Conservation (phyloP, 1,140 invertebrate genomes). For the Temnothorax nylanderi region DNA sequence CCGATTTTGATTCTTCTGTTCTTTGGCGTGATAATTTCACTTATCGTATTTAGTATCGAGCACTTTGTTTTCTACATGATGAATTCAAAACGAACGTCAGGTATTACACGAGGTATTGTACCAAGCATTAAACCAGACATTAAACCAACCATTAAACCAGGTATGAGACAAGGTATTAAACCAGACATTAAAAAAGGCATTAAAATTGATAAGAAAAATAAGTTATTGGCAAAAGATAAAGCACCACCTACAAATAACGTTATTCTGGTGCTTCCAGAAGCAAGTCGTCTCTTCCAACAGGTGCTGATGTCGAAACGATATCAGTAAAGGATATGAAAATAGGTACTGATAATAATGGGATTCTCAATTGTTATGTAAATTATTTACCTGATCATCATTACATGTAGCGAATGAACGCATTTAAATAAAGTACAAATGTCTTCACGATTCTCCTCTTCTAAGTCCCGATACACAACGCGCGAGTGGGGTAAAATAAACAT, state of each 20-base stretch:
- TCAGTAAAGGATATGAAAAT: neutral
- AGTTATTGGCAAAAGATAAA: constrained; percentile 4
- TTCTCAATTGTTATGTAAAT: constrained; percentile 12
- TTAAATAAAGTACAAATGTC: constrained; percentile 37
- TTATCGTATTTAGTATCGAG: constrained; percentile 62
- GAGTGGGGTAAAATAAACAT: constrained; percentile 48
- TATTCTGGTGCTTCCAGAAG: neutral
- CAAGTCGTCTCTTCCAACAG: neutral
- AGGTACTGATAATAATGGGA: neutral
- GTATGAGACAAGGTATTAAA: neutral
- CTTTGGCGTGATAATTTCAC: constrained; percentile 56
- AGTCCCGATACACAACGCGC: neutral
- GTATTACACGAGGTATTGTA: neutral
- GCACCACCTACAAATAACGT: neutral
- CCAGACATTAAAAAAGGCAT: neutral
- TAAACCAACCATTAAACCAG: neutral
- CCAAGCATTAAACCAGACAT: neutral
- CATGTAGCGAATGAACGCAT: constrained; percentile 6
- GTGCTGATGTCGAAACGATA: neutral
- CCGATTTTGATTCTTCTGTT: constrained; percentile 66
- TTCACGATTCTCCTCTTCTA: neutral
- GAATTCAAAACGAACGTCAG: neutral
- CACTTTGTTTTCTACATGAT: constrained; percentile 26
- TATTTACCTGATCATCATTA: constrained; percentile 8
- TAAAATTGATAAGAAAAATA: neutral